phyloP scores from a whole-genome alignment of 2,113 vertebrate genomes.

The Neofelis nebulosa region DNA sequence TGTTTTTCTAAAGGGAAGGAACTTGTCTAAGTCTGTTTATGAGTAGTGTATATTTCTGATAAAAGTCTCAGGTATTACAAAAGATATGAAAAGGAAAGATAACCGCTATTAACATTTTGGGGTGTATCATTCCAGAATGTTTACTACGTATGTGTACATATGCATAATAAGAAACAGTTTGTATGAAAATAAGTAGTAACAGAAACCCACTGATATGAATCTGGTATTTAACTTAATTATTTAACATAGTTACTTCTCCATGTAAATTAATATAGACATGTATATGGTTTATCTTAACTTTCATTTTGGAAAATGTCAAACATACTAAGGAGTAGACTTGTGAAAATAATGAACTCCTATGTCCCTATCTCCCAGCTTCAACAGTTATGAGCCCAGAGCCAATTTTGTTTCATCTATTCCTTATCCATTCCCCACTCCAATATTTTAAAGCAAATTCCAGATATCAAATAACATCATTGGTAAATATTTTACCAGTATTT shows the following conservation, averaged over 20 bases:
- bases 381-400: background rate
- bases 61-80: background rate
- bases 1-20: background rate
- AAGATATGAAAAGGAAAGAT: background rate
- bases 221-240: background rate
- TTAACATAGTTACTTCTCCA: background rate
- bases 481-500: background rate
- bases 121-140: background rate
- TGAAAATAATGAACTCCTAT: background rate
- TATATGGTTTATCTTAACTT: background rate
- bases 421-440: background rate
- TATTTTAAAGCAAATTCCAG: constrained; percentile 34
- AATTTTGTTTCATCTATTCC: background rate
- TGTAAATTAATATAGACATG: background rate
- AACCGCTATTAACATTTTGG: background rate
- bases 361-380: background rate
- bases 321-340: background rate
- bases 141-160: background rate
- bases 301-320: background rate
- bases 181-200: background rate
- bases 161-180: background rate
- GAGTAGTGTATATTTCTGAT: background rate
- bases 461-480: background rate
- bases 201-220: background rate
- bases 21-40: background rate